Evolutionary conservation across 2,113 vertebrate species (phyloP).

Genomic region (Fulica atra): DNA sequence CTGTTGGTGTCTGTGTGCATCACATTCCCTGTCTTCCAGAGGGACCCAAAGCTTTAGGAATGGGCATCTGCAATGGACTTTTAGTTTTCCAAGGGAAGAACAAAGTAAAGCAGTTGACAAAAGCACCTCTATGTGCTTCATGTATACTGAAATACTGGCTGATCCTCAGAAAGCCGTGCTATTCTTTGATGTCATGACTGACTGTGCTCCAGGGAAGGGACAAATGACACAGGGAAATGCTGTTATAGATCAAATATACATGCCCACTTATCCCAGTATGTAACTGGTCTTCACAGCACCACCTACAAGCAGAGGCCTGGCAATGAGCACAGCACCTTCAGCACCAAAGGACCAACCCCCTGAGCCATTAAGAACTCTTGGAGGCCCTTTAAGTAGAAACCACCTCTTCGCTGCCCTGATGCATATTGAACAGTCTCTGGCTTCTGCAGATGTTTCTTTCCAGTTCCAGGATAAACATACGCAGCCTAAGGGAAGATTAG

Average conservation of each 20-base stretch:
- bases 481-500: not conserved
- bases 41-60: not conserved
- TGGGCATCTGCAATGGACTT: not conserved
- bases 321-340: not conserved
- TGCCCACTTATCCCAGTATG: not conserved
- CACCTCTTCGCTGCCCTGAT: not conserved
- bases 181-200: not conserved
- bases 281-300: not conserved
- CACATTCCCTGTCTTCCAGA: not conserved
- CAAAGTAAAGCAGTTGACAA: not conserved
- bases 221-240: not conserved
- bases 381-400: not conserved
- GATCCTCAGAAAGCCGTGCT: not conserved
- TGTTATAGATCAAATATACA: not conserved
- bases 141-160: not conserved
- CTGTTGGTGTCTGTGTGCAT: not conserved
- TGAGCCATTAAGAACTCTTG: not conserved
- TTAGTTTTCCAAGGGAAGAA: not conserved
- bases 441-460: not conserved
- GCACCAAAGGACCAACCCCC: not conserved
- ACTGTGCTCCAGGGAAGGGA: not conserved
- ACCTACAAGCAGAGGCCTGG: not conserved
- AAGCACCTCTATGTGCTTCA: not conserved
- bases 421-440: not conserved
- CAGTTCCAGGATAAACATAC: not conserved